phyloP scores from a whole-genome alignment of 2,888 invertebrate species.

The Agelastica alni region DNA sequence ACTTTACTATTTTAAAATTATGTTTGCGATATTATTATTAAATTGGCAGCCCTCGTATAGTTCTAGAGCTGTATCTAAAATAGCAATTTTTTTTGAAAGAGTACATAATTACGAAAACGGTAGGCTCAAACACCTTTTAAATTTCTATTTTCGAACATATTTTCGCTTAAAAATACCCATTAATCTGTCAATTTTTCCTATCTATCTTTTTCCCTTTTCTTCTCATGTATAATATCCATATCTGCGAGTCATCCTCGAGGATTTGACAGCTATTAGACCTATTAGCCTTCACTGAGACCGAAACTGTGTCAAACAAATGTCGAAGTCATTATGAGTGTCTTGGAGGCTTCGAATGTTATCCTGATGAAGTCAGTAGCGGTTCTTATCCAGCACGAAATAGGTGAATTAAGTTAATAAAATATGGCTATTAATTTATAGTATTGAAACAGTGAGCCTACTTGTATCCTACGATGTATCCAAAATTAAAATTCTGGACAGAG shows the following conservation, averaged over 20 bases:
- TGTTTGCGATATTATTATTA: no score
- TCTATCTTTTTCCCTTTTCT: constrained; percentile 13
- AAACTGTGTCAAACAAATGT: constrained; percentile 31
- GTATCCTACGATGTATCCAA: no score
- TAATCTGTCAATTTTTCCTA: constrained; percentile 15
- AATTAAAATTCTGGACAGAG: no score
- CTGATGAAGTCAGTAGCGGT: constrained; percentile 5
- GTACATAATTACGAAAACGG: no score
- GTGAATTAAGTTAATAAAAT: no score
- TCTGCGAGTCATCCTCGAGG: constrained; percentile 41
- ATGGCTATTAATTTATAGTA: no score
- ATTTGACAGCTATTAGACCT: constrained; percentile 35
- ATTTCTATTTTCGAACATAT: neutral
- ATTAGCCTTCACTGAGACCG: constrained; percentile 30
- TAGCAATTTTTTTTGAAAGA: no score
- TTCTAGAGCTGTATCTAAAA: no score
- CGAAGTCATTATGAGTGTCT: constrained; percentile 25
- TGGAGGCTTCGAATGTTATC: constrained; percentile 6
- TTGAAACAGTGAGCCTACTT: no score
- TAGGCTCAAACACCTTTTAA: neutral
- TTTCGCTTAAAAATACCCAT: constrained; percentile 16
- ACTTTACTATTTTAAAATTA: no score
- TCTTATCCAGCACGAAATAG: no score
- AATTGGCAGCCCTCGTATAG: no score
- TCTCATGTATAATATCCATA: constrained; percentile 25